Conservation (phyloP, 2,113 vertebrate genomes). For the Ploceus nigricollis region DNA sequence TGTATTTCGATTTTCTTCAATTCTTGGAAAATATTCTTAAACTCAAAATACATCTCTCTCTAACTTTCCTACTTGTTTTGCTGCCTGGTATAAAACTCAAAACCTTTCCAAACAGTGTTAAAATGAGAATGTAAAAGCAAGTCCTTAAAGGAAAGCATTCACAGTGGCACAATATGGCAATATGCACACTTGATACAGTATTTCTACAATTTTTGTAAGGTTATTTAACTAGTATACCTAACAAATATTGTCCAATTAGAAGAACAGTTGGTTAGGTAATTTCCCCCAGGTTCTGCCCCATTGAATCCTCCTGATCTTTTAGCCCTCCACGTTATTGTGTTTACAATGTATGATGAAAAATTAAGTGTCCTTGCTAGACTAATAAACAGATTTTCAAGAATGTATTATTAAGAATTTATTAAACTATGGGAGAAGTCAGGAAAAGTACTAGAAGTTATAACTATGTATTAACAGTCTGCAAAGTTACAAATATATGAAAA, state of each 20-base stretch:
- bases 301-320: neutral
- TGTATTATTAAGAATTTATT: neutral
- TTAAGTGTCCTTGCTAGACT: too few relatives aligned
- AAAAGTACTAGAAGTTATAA: neutral
- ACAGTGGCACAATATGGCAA: rapidly evolving
- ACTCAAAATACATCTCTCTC: neutral
- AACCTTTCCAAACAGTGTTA: neutral
- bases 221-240: neutral
- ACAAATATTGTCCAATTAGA: neutral
- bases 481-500: neutral
- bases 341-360: neutral
- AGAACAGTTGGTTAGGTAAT: neutral
- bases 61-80: neutral
- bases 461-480: too few relatives aligned
- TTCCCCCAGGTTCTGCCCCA: neutral
- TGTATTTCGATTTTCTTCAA: neutral
- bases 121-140: neutral
- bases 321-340: neutral
- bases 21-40: neutral
- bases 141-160: neutral
- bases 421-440: neutral
- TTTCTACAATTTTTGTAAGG: too few relatives aligned
- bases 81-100: neutral
- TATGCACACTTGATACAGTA: neutral
- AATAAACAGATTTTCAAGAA: neutral